Evolutionary conservation across 1,140 invertebrate species (phyloP).

Genomic region (Drusus annulatus): DNA sequence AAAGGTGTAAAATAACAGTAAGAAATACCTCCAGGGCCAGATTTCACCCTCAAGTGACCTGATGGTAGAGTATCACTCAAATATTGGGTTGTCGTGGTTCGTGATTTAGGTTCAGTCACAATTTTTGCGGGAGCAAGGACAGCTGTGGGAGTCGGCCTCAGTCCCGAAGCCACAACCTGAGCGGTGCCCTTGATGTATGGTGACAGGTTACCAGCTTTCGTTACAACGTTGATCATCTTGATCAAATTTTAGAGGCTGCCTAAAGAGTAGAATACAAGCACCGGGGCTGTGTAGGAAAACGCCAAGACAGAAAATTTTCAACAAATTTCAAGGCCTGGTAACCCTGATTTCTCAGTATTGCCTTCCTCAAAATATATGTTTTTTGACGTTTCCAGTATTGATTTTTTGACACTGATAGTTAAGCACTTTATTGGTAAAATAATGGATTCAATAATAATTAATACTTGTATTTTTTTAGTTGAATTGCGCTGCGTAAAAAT

Average conservation of each 20-base stretch:
- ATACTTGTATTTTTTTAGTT: no score
- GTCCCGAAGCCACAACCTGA: slow-evolving; percentile 73
- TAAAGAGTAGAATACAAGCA: slow-evolving; percentile 16
- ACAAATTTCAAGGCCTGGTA: neutral
- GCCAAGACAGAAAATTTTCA: slow-evolving; percentile 42
- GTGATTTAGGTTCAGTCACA: slow-evolving; percentile 63
- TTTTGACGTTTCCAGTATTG: slow-evolving; percentile 4
- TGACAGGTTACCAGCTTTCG: slow-evolving; percentile 74
- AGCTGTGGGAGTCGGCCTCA: slow-evolving; percentile 69
- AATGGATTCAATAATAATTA: neutral
- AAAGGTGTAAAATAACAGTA: neutral
- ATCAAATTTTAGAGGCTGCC: slow-evolving; percentile 1
- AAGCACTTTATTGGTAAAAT: neutral
- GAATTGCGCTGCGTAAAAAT: no score
- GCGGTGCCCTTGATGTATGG: slow-evolving; percentile 75
- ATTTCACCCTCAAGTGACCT: slow-evolving; percentile 71
- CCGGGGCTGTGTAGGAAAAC: slow-evolving; percentile 13
- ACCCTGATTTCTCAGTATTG: slow-evolving; percentile 5
- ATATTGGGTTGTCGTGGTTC: slow-evolving; percentile 67
- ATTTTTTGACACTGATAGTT: neutral
- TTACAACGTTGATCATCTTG: slow-evolving; percentile 75
- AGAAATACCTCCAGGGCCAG: slow-evolving; percentile 72
- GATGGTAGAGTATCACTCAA: slow-evolving; percentile 70
- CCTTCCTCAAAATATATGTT: neutral
- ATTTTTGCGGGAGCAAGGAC: slow-evolving; percentile 65